These are phyloP conservation scores for Drosophila neutralis DNA, from an alignment of 2,888 invertebrate species.

Conservation along the genomic window DNA sequence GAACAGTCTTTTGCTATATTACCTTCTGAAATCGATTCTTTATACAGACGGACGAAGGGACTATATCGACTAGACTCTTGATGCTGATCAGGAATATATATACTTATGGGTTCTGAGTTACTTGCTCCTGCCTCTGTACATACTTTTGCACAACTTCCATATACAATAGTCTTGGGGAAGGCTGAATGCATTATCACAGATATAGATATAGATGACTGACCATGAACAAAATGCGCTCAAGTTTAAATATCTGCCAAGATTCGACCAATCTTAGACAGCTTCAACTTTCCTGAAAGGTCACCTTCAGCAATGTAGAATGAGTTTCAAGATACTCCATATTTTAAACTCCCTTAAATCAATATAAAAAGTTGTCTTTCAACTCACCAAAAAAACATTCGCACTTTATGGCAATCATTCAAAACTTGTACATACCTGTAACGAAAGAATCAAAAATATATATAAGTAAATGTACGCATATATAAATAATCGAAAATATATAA, in stretches of 20 bases:
- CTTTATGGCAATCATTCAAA: background rate
- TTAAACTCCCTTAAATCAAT: accelerated
- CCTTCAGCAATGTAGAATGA: background rate
- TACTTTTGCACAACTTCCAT: too few relatives aligned
- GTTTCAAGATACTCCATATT: background rate
- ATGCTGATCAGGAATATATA: too few relatives aligned
- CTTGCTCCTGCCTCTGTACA: too few relatives aligned
- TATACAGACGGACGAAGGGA: too few relatives aligned
- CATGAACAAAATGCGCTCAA: background rate
- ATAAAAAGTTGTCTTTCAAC: background rate
- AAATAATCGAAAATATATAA: background rate
- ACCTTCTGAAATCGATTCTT: too few relatives aligned
- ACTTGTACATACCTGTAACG: slow-evolving; percentile 65
- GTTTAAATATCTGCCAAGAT: background rate
- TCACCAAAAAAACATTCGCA: slow-evolving; percentile 1
- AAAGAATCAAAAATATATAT: slow-evolving; percentile 29
- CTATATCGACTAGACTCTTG: too few relatives aligned
- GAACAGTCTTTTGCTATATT: too few relatives aligned
- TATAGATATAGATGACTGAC: background rate
- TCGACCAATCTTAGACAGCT: background rate
- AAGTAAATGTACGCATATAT: background rate
- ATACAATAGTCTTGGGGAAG: too few relatives aligned
- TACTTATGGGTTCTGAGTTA: too few relatives aligned
- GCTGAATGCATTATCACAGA: too few relatives aligned
- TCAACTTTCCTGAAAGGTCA: background rate